A percentile compares a stretch with the other conserved stretches of the same genome.
phyloP scores from a whole-genome alignment of 2,113 vertebrate species.

The Corythaeola cristata region DNA sequence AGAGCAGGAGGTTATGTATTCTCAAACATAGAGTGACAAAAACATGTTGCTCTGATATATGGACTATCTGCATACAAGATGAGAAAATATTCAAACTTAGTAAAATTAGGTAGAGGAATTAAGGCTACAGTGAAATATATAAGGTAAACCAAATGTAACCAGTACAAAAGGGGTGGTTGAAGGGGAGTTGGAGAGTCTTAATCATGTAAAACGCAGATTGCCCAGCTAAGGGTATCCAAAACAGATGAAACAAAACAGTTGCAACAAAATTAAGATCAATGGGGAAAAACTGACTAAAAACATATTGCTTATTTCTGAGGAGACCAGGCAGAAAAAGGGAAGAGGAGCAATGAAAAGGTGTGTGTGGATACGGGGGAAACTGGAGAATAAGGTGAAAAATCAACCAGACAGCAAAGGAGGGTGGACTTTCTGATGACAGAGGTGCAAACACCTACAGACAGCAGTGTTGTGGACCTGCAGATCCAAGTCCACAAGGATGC shows the following conservation, averaged over 20 bases:
- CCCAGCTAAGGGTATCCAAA: neutral
- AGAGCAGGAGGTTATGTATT: neutral
- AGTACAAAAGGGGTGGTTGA: neutral
- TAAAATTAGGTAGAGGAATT: neutral
- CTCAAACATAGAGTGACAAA: neutral
- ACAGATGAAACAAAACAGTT: no score
- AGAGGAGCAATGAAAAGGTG: neutral
- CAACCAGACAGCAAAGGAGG: neutral
- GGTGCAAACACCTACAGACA: neutral
- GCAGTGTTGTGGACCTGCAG: neutral
- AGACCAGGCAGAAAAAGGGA: accelerated
- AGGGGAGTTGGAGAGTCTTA: neutral
- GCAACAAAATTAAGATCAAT: neutral
- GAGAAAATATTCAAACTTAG: neutral
- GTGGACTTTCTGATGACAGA: neutral
- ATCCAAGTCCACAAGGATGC: accelerated
- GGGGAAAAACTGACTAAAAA: neutral
- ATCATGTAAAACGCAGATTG: neutral
- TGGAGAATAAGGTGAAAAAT: neutral
- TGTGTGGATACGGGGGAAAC: neutral
- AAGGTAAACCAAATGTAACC: neutral
- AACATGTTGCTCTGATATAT: neutral
- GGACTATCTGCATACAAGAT: neutral
- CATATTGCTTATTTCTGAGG: neutral
- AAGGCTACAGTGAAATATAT: neutral